These are phyloP conservation scores for Chaetoderma sp. DNA, from an alignment of 2,888 invertebrate species.

Conservation along the genomic window DNA sequence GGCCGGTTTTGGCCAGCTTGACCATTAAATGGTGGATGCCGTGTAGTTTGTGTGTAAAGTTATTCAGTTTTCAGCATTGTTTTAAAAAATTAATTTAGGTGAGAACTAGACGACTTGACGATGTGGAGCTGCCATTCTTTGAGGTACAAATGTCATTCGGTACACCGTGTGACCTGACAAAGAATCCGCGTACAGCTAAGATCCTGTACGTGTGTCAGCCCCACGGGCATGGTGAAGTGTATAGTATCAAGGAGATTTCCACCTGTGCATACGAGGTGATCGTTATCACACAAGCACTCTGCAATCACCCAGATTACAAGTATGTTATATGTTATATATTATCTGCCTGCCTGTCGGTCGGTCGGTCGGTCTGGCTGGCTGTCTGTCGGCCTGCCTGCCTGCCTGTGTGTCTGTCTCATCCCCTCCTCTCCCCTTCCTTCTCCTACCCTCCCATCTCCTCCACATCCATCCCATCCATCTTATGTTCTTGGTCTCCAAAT, in stretches of 20 bases:
- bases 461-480: no score
- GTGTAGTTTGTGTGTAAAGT: no score
- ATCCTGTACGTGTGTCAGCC: constrained; percentile 89
- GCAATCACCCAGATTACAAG: constrained; percentile 85
- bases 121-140: constrained; percentile 87
- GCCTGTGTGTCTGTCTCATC: background rate
- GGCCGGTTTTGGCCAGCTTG: no score
- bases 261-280: constrained; percentile 95
- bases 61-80: constrained; percentile 81
- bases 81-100: constrained; percentile 29
- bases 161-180: constrained; percentile 91
- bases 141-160: constrained; percentile 83
- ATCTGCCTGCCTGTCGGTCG: no score
- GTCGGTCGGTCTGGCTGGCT: no score
- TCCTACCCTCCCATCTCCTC: no score
- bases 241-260: constrained; percentile 90
- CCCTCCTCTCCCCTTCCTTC: background rate
- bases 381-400: no score
- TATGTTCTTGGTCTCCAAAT: no score
- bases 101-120: constrained; percentile 79
- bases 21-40: no score
- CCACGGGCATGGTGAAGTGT: constrained; percentile 91
- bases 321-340: constrained; percentile 34
- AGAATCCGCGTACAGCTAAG: constrained; percentile 83
- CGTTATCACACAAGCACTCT: constrained; percentile 87